A percentile compares a stretch with the other conserved stretches of the same genome.
phyloP scores from a whole-genome alignment of 1,140 invertebrate species.

The Macrosteles quadrilineatus region DNA sequence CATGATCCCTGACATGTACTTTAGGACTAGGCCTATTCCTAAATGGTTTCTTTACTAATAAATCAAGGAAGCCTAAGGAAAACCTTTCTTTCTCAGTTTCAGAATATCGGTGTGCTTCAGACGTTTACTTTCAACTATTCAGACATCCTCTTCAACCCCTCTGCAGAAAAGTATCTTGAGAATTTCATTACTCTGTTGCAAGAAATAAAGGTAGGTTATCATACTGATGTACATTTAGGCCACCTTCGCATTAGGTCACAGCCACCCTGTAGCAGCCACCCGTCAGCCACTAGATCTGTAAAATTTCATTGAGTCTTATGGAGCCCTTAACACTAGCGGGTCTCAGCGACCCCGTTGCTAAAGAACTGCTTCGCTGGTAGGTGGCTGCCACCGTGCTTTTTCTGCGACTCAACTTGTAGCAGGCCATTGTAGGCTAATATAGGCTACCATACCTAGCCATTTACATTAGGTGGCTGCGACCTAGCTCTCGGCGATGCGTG shows the following conservation, averaged over 20 bases:
- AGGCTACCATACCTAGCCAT: too few relatives aligned
- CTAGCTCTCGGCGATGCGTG: too few relatives aligned
- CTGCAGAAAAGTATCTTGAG: slow-evolving; percentile 12
- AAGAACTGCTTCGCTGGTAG: not conserved
- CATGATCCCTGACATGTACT: not conserved
- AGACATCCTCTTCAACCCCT: slow-evolving; percentile 9
- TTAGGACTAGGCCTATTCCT: not conserved
- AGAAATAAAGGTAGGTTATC: slow-evolving; percentile 22
- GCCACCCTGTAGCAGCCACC: not conserved
- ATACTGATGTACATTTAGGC: not conserved
- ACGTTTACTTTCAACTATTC: slow-evolving; percentile 17
- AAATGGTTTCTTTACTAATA: slow-evolving; percentile 13
- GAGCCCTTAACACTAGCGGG: too few relatives aligned
- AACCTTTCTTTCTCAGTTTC: slow-evolving; percentile 3
- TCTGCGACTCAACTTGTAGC: too few relatives aligned
- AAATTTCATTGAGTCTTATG: too few relatives aligned
- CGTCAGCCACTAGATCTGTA: too few relatives aligned
- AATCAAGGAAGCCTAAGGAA: slow-evolving; percentile 14
- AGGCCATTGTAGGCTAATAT: too few relatives aligned
- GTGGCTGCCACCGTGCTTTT: not conserved
- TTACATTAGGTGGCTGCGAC: too few relatives aligned
- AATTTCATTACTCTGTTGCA: slow-evolving; percentile 18
- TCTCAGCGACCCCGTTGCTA: not conserved
- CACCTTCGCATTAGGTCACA: not conserved
- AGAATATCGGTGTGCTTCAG: slow-evolving; percentile 20